A percentile compares a stretch with the other conserved stretches of the same genome.
Evolutionary conservation across 2,113 vertebrate species (phyloP).

Genomic region (Corydoras sp.): DNA sequence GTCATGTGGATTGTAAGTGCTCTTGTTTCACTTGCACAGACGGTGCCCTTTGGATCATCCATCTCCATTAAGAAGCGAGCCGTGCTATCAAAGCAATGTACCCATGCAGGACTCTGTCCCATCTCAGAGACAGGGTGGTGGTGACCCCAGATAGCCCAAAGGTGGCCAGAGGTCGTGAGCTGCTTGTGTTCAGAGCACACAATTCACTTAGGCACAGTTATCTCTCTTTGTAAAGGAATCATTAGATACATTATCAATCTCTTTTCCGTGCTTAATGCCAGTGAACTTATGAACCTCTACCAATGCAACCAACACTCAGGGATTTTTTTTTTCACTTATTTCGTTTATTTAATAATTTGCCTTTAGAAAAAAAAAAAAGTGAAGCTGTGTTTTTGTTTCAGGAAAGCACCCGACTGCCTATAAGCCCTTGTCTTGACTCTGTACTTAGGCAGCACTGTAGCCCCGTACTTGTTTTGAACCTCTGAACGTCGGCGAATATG

Average conservation of each 20-base stretch:
- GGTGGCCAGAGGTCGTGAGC: background rate
- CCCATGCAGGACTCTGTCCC: conserved; percentile 8
- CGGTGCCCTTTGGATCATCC: conserved; percentile 13
- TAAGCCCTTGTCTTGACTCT: too few species aligned
- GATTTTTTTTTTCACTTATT: too few species aligned
- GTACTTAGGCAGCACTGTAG: too few species aligned
- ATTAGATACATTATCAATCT: background rate
- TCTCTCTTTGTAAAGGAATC: background rate
- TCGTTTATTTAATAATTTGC: too few species aligned
- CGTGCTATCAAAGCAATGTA: conserved; percentile 7
- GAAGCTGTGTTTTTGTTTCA: too few species aligned
- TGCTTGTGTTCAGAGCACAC: conserved; percentile 16
- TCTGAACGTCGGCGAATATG: background rate
- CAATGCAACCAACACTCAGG: background rate
- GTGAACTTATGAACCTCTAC: conserved; percentile 6
- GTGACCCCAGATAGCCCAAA: conserved; percentile 24
- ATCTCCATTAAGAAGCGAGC: conserved; percentile 21
- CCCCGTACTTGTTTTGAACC: conserved; percentile 2
- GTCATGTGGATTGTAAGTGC: conserved; percentile 19
- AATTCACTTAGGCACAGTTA: conserved; percentile 3
- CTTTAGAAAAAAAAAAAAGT: too few species aligned
- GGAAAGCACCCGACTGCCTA: too few species aligned
- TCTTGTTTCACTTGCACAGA: background rate
- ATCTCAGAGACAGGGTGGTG: conserved; percentile 12
- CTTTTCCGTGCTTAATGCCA: conserved; percentile 9